A percentile compares a stretch with the other conserved stretches of the same genome.
phyloP scores from a whole-genome alignment of 2,888 invertebrate species.

The Ectemnius continuus region DNA sequence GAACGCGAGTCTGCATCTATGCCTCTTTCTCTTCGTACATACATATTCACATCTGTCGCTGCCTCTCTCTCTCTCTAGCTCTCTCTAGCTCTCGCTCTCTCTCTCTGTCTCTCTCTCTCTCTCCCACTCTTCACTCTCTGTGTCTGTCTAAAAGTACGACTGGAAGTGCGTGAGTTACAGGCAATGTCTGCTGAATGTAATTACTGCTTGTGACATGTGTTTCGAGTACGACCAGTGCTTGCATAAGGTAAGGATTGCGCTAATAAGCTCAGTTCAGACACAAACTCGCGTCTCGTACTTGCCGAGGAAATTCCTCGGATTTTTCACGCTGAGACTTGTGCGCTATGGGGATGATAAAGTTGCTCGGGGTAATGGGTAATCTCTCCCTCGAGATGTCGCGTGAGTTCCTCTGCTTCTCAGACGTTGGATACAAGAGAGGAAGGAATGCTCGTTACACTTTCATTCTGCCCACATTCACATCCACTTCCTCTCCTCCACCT shows the following conservation, averaged over 20 bases:
- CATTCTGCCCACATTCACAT: too few species aligned
- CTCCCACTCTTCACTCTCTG: neutral
- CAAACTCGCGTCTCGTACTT: too few species aligned
- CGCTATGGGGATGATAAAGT: slow-evolving; percentile 10
- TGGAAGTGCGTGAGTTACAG: slow-evolving; percentile 50
- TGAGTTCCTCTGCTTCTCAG: too few species aligned
- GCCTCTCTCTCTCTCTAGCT: neutral
- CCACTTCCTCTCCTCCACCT: too few species aligned
- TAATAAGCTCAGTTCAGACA: slow-evolving; percentile 21
- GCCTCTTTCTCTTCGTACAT: neutral
- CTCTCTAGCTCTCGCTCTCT: neutral
- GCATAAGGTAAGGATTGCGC: slow-evolving; percentile 36
- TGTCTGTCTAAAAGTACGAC: slow-evolving; percentile 1
- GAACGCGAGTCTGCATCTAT: neutral
- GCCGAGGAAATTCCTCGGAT: too few species aligned
- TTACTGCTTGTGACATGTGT: slow-evolving; percentile 34
- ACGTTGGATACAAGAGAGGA: too few species aligned
- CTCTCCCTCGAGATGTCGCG: too few species aligned
- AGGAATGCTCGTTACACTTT: too few species aligned
- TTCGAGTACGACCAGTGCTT: slow-evolving; percentile 25
- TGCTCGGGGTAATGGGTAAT: too few species aligned
- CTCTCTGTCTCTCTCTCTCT: slow-evolving; percentile 2
- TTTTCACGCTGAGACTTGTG: neutral
- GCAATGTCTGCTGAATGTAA: slow-evolving; percentile 53
- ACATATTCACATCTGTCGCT: neutral